These are phyloP conservation scores for Lacerta agilis DNA, from an alignment of 2,797 vertebrate genomes.

Conservation along the genomic window DNA sequence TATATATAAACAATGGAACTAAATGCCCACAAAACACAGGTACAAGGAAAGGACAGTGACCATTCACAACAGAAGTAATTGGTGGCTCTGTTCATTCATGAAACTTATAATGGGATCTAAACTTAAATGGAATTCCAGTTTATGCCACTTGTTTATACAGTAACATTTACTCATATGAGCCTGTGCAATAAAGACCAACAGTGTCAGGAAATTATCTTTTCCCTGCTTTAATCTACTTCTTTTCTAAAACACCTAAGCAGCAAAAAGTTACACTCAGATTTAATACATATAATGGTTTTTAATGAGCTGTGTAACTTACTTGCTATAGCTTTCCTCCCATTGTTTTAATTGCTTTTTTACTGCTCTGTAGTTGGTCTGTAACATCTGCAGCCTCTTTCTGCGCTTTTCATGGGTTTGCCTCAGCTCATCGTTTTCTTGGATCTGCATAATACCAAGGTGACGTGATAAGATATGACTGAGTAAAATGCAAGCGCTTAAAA, in stretches of 20 bases:
- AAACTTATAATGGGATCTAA: conserved; percentile 26
- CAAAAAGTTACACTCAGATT: conserved; percentile 56
- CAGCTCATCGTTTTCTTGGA: conserved; percentile 86
- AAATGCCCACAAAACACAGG: not conserved
- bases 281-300: conserved; percentile 68
- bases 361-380: conserved; percentile 89
- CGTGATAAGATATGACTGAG: conserved; percentile 55
- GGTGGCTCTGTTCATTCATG: conserved; percentile 20
- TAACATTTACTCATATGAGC: conserved; percentile 25
- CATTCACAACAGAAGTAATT: not conserved
- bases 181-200: conserved; percentile 53
- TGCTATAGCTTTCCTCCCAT: conserved; percentile 80
- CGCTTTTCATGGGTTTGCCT: conserved; percentile 84
- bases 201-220: conserved; percentile 25
- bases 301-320: conserved; percentile 83
- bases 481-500: not conserved
- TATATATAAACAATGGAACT: not conserved
- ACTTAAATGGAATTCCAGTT: conserved; percentile 41
- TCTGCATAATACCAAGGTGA: conserved; percentile 76
- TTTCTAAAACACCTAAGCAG: conserved; percentile 60
- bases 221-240: conserved; percentile 62
- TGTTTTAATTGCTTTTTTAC: conserved; percentile 89
- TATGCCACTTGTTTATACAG: conserved; percentile 26
- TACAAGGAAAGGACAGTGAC: not conserved
- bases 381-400: conserved; percentile 85